Base-by-base conservation (phyloP, 37 sponge, comb jelly and placozoan genomes). In the Mnemiopsis leidyi region DNA sequence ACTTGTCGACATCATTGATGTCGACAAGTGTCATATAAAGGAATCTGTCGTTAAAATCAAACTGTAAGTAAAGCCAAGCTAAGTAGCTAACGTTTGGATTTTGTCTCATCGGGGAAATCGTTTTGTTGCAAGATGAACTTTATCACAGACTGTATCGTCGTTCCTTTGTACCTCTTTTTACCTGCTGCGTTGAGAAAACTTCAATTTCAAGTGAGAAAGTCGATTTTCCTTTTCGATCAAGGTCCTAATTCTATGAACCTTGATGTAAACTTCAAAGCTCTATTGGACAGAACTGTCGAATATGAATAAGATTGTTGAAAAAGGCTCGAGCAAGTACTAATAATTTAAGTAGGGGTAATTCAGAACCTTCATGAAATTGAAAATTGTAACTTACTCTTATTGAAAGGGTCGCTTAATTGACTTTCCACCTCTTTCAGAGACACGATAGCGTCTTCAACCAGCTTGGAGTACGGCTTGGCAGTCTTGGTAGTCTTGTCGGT, bases 101-200 rank as follows among this genome's bases (percentile, higher is more conserved):
- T 13, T 23, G 25, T 7, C n/a, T 71, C 30, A 18, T 71, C 30
- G 5, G 75, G 30, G n/a, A 71, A 71, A n/a, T 71, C 75, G n/a
- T 71, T n/a, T n/a, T 71, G 25, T 71, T 71, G 75, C 30, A 71
- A 28, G 75, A 71, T 71, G 75, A 71, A 71, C n/a, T 71, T 71
- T 23, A 18, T 28, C 21, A 28, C 30, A n/a, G 75, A n/a, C 20
- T n/a, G 30, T 23, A 28, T 71, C n/a, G 75, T 71, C 30, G 75
- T 23, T 5, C 75, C 75, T 28, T 71, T 71, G 75, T 71, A 71
- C n/a, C 75, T 71, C 75, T 71, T 71, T 71, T 28, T n/a, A 71
- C 75, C 75, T 29, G 75, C 75, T 23, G 61, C 61, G 61, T 48
- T 5, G 61, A n/a, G n/a, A n/a, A n/a, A n/a, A n/a, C n/a, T n/a